Conservation (phyloP, 2,113 vertebrate species). For the Myanophis thanlyinensis region DNA sequence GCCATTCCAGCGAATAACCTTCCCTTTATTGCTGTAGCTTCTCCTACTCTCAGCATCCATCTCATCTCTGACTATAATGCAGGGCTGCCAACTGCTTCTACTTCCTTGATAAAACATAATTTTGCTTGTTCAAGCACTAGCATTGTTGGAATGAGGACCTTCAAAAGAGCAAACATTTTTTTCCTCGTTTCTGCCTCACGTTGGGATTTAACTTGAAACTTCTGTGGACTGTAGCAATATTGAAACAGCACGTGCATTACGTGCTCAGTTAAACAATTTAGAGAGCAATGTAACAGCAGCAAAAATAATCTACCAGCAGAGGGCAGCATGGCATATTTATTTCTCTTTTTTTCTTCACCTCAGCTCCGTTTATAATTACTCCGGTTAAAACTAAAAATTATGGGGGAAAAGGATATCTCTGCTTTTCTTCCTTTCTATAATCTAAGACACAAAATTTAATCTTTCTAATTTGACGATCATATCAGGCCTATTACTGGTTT, state of each 20-base stretch:
- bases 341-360: neutral
- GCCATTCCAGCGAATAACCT: neutral
- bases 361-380: rapidly evolving
- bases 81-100: neutral
- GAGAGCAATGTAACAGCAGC: neutral
- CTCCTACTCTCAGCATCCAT: neutral
- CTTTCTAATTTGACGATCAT: neutral
- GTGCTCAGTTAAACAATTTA: neutral
- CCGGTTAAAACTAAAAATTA: neutral
- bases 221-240: neutral
- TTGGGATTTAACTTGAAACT: neutral
- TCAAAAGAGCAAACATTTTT: neutral
- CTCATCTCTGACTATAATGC: neutral
- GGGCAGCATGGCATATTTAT: slow-evolving; percentile 14
- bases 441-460: neutral
- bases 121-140: neutral
- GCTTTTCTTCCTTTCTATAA: neutral
- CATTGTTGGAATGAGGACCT: neutral
- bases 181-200: neutral
- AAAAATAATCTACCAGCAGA: slow-evolving; percentile 44
- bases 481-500: neutral
- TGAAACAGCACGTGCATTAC: neutral
- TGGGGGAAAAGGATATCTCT: neutral
- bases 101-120: neutral
- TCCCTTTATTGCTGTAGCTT: neutral